phyloP scores from a whole-genome alignment of 2,113 vertebrate genomes.

The Hippocampus abdominalis region DNA sequence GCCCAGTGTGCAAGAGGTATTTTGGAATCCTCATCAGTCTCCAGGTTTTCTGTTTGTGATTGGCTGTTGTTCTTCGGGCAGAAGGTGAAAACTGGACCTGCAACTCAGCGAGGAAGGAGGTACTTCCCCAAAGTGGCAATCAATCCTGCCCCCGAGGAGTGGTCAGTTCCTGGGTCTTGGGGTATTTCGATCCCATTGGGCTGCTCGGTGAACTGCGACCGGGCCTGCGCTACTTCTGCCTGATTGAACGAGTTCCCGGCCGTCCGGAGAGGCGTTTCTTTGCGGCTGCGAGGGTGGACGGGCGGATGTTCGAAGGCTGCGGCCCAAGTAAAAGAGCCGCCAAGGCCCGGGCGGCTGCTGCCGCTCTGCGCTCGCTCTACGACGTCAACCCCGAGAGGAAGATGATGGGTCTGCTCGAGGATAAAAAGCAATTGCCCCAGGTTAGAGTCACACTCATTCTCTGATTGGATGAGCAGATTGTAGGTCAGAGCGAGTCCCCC shows the following conservation, averaged over 20 bases:
- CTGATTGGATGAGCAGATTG: not conserved
- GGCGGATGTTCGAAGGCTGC: slow-evolving; percentile 86
- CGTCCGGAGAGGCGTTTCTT: slow-evolving; percentile 79
- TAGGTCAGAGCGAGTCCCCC: not conserved
- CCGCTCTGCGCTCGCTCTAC: slow-evolving; percentile 82
- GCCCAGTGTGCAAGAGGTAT: no score
- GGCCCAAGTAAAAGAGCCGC: slow-evolving; percentile 89
- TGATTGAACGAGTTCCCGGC: slow-evolving; percentile 78
- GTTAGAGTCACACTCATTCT: slow-evolving; percentile 27
- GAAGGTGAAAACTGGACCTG: slow-evolving; percentile 59
- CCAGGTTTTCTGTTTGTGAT: not conserved
- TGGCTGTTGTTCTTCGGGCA: slow-evolving; percentile 21
- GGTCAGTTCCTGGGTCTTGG: slow-evolving; percentile 29
- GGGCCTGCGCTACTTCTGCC: slow-evolving; percentile 85
- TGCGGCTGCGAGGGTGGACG: slow-evolving; percentile 85
- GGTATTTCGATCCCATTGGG: slow-evolving; percentile 79
- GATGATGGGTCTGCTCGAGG: slow-evolving; percentile 4
- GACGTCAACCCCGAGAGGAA: slow-evolving; percentile 60
- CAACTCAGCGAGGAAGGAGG: slow-evolving; percentile 26
- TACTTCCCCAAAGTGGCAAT: slow-evolving; percentile 17
- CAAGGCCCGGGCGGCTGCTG: slow-evolving; percentile 83
- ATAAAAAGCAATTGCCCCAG: slow-evolving; percentile 53
- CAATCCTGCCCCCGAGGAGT: slow-evolving; percentile 20
- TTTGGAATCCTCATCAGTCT: no score
- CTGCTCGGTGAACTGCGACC: slow-evolving; percentile 85